Conservation (phyloP, 37 sponge, comb jelly and placozoan species). For the Ianthella basta region DNA sequence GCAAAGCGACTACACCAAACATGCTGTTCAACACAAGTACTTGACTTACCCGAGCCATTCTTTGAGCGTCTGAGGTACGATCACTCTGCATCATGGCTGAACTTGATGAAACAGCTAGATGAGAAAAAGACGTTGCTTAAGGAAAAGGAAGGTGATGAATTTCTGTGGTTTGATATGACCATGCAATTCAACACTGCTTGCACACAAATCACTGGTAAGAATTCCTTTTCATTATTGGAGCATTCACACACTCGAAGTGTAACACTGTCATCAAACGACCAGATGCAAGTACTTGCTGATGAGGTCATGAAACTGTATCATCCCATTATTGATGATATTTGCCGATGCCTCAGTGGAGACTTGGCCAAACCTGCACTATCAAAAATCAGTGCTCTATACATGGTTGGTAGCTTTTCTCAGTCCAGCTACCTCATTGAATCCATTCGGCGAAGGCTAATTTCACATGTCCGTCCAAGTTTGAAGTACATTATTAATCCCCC, state of each 20-base stretch:
- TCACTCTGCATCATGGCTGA: conserved; percentile 1
- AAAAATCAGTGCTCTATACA: conserved; percentile 4
- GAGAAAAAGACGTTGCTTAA: conserved; percentile 2
- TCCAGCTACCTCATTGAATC: not conserved
- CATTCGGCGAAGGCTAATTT: not conserved
- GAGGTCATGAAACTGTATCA: not conserved
- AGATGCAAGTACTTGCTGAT: no score
- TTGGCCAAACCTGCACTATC: not conserved
- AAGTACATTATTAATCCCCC: not conserved
- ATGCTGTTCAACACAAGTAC: no score
- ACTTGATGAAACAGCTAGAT: not conserved
- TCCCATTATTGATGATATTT: not conserved
- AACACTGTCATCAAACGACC: no score
- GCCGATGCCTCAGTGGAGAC: not conserved
- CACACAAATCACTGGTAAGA: not conserved
- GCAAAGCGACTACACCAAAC: not conserved
- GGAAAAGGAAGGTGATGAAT: not conserved
- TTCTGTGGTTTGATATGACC: not conserved
- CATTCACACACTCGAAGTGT: no score
- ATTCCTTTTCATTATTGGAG: no score
- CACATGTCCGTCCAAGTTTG: no score
- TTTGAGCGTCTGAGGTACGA: not conserved
- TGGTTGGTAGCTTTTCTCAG: conserved; percentile 13
- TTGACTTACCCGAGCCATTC: no score
- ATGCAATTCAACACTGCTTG: not conserved